These are phyloP conservation scores for Ceryle rudis DNA, from an alignment of 2,797 vertebrate species.

Conservation along the genomic window DNA sequence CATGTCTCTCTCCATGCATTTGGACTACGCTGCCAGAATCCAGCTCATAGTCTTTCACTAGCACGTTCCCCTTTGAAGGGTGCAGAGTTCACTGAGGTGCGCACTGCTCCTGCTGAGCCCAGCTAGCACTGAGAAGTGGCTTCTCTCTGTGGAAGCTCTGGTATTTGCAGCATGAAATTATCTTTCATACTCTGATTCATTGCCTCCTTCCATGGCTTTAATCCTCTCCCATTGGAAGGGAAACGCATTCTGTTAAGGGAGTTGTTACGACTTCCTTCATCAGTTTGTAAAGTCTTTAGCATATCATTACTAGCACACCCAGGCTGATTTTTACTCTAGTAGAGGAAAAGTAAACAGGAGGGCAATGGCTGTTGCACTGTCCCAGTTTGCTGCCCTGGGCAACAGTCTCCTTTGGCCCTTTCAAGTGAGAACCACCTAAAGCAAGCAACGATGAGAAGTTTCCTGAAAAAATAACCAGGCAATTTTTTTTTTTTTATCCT, in stretches of 20 bases:
- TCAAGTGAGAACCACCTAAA: not conserved
- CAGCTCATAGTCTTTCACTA: not conserved
- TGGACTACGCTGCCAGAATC: not conserved
- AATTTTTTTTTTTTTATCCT: not conserved
- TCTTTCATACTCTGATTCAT: not conserved
- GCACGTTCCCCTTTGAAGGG: not conserved
- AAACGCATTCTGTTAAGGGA: not conserved
- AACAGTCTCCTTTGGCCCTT: not conserved
- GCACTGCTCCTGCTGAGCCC: not conserved
- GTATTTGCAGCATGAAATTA: not conserved
- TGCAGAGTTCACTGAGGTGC: not conserved
- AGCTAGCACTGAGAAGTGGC: fast-evolving
- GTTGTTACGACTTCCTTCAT: not conserved
- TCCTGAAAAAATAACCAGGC: not conserved
- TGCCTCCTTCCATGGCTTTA: not conserved
- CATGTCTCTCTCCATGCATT: fast-evolving
- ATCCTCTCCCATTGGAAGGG: not conserved
- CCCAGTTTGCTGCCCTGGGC: not conserved
- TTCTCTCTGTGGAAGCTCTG: not conserved
- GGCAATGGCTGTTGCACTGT: not conserved
- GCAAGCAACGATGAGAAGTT: not conserved
- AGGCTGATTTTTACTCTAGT: not conserved
- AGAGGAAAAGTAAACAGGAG: not conserved
- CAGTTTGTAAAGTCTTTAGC: not conserved
- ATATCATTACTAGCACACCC: fast-evolving